Evolutionary conservation across 2,113 vertebrate species (phyloP).

Genomic region (Stigmatopora nigra): DNA sequence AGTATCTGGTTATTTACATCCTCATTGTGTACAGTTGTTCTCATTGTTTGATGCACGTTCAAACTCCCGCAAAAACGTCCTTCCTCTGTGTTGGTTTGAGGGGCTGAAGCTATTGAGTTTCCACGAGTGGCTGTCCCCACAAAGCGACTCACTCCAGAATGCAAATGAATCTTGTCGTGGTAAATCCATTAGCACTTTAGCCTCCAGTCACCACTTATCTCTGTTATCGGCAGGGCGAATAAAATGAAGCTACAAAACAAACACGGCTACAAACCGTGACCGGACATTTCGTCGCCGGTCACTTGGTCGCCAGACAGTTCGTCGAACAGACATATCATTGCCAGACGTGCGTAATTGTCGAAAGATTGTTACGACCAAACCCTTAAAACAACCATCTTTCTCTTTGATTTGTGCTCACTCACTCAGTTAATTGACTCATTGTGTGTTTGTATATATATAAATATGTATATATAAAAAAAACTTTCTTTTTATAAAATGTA

Average conservation of each 20-base stretch:
- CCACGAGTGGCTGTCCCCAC: background rate
- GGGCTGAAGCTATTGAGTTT: background rate
- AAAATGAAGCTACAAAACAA: conserved; percentile 21
- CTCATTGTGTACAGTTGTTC: background rate
- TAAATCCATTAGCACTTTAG: conserved; percentile 34
- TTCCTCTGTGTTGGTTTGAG: background rate
- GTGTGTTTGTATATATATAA: no score
- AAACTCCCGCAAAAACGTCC: background rate
- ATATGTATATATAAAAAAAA: no score
- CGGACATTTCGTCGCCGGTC: no score
- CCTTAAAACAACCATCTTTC: no score
- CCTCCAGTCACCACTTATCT: conserved; percentile 25
- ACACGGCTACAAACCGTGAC: conserved; percentile 8
- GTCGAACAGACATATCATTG: no score
- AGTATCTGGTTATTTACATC: background rate
- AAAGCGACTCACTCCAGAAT: conserved; percentile 20
- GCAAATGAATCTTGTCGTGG: conserved; percentile 21
- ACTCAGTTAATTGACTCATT: no score
- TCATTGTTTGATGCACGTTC: background rate
- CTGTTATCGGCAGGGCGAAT: conserved; percentile 7
- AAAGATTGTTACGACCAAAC: no score
- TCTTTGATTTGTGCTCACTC: no score
- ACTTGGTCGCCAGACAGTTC: no score
- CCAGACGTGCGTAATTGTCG: no score
- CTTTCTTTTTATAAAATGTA: no score